A percentile compares a stretch with the other conserved stretches of the same genome.
Conservation (phyloP, 2,797 vertebrate genomes). For the Ciconia nigra region DNA sequence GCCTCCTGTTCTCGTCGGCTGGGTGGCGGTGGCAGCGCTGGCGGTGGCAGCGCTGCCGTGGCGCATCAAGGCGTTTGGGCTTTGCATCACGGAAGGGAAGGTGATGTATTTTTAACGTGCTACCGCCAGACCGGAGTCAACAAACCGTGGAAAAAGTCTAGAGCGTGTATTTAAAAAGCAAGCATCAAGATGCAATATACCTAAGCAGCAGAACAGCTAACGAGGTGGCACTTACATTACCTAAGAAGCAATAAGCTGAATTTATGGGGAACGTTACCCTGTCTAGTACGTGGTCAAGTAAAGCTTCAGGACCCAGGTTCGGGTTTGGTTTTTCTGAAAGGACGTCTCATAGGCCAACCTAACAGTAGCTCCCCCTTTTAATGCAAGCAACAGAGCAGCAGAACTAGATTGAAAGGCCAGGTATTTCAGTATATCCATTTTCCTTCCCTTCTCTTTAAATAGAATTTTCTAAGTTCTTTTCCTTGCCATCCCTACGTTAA, state of each 20-base stretch:
- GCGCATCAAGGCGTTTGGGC: accelerated
- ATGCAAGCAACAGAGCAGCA: neutral
- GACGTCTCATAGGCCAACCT: neutral
- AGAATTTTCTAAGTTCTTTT: neutral
- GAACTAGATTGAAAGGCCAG: neutral
- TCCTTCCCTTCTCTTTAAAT: neutral
- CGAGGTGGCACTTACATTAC: accelerated
- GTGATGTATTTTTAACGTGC: accelerated
- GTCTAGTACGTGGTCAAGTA: neutral
- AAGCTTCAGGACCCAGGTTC: neutral
- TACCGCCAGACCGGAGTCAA: accelerated
- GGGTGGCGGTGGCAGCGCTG: neutral
- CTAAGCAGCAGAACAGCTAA: neutral
- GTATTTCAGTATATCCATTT: neutral
- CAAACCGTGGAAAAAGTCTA: neutral
- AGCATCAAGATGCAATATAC: accelerated
- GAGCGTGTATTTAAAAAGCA: neutral
- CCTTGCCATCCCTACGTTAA: neutral
- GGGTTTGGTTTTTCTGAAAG: neutral
- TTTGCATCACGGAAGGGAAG: accelerated
- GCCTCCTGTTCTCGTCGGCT: neutral
- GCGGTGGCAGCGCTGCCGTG: neutral
- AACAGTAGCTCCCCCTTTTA: neutral
- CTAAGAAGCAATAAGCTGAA: neutral
- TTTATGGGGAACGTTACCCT: accelerated